A percentile compares a stretch with the other conserved stretches of the same genome.
Evolutionary conservation across 2,888 invertebrate genomes (phyloP).

Genomic region (Polietes domitor): DNA sequence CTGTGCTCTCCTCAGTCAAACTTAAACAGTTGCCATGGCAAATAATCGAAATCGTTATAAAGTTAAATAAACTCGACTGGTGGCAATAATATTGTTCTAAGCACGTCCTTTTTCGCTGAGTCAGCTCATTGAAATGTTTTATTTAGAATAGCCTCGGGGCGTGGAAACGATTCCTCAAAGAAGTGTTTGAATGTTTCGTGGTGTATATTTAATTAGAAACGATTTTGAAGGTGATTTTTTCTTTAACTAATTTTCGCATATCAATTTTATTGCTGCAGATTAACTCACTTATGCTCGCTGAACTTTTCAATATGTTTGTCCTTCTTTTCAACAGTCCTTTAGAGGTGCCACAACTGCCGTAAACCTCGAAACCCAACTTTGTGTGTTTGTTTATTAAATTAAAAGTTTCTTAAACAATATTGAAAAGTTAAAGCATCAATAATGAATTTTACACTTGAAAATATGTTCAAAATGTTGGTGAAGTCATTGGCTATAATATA

Average conservation of each 20-base stretch:
- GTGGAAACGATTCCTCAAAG: not conserved
- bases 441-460: not conserved
- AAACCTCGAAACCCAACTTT: too few relatives aligned
- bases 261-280: too few relatives aligned
- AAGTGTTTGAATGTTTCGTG: not conserved
- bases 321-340: too few relatives aligned
- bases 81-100: not conserved
- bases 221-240: too few relatives aligned
- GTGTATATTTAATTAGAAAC: not conserved
- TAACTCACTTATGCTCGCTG: too few relatives aligned
- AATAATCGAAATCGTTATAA: constrained; percentile 21
- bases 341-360: too few relatives aligned
- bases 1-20: not conserved
- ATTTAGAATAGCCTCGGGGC: not conserved
- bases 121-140: not conserved
- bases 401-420: not conserved
- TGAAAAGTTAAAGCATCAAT: not conserved
- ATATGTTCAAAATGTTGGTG: not conserved
- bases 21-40: not conserved
- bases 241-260: too few relatives aligned
- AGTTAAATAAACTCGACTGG: constrained; percentile 26
- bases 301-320: too few relatives aligned
- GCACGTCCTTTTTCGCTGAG: not conserved
- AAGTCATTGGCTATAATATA: not conserved
- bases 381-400: too few relatives aligned